phyloP scores from a whole-genome alignment of 2,797 vertebrate species.

The Hirundo rustica region DNA sequence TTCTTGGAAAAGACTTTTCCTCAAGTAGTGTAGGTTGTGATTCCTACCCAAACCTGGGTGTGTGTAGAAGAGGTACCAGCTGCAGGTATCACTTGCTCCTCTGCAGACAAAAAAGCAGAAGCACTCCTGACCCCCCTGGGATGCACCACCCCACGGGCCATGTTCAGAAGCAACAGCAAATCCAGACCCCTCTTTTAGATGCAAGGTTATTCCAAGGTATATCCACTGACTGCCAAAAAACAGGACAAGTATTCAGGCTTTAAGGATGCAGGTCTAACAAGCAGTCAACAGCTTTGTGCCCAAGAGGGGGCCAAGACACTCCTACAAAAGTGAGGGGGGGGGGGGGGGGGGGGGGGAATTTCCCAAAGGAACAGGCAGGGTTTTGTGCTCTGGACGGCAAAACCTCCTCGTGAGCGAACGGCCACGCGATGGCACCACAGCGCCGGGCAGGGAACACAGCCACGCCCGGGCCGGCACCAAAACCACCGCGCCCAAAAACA shows the following conservation, averaged over 20 bases:
- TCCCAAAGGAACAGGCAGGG: accelerated
- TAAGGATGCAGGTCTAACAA: not conserved
- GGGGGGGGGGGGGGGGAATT: too few species aligned
- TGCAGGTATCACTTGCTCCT: not conserved
- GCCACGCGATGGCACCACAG: slow-evolving; percentile 45
- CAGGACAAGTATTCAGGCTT: not conserved
- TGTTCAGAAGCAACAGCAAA: not conserved
- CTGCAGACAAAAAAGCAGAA: accelerated
- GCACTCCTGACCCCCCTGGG: not conserved
- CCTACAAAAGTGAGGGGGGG: too few species aligned
- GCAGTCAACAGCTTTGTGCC: not conserved
- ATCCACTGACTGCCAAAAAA: not conserved
- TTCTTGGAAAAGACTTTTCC: not conserved
- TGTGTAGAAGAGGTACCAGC: not conserved
- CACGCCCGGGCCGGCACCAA: accelerated
- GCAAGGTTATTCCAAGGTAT: not conserved
- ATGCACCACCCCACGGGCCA: too few species aligned
- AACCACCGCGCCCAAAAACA: accelerated
- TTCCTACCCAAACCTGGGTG: not conserved
- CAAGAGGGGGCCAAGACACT: not conserved
- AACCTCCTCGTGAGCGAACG: not conserved
- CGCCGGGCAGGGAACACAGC: not conserved
- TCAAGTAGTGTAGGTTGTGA: not conserved
- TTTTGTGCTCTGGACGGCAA: not conserved
- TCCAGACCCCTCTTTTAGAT: not conserved